Evolutionary conservation across 1,140 invertebrate genomes (phyloP), one percentile per base, ranked within the genome.

Genomic region (Drosophila athabasca): DNA sequence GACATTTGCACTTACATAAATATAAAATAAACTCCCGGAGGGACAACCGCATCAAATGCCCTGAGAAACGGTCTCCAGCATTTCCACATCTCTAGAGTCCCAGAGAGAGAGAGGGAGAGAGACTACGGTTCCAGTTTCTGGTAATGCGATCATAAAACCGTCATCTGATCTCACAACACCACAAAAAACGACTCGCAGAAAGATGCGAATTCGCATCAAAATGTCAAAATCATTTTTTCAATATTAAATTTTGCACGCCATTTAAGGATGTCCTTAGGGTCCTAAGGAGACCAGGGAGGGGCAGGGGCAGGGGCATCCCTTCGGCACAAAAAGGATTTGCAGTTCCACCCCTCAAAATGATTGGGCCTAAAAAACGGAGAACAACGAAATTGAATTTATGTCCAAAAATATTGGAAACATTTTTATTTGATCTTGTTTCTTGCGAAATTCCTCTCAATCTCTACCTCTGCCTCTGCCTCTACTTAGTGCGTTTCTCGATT

Each of bases 121-220:
- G 65, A 53, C 35, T 13, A 58, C 15, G 48, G 31, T 55, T 67
- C 46, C 48, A 8, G 26, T 48, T 60, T 57, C 59, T 39, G 41
- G 70, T 87, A 87, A 88, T 88, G 75, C 62, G 83, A 82, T 82
- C 82, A 69, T 87, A 82, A 87, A 88, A 88, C 69, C 75, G 69
- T 88, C 82, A 82, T 55, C 51, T 54, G 65, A 66, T 58, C 55
- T 77, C 82, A 82, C 59, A 85, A 87, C 83, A 85, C 46, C 66
- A 54, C 65, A 87, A 78, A 87, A 85, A 68, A 61, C 74, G 50
- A 58, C 15, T 43, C 1, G 54, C 68, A 79, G 60, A 65, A 75
- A 77, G 54, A 60, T 41, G 49, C 13, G 52, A 74, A 74, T 43
- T 55, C 60, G 35, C 41, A 65, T 52, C 60, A 52, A 74, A 84